phyloP scores from a whole-genome alignment of 2,113 vertebrate genomes.

The Spizaetus ornatus region DNA sequence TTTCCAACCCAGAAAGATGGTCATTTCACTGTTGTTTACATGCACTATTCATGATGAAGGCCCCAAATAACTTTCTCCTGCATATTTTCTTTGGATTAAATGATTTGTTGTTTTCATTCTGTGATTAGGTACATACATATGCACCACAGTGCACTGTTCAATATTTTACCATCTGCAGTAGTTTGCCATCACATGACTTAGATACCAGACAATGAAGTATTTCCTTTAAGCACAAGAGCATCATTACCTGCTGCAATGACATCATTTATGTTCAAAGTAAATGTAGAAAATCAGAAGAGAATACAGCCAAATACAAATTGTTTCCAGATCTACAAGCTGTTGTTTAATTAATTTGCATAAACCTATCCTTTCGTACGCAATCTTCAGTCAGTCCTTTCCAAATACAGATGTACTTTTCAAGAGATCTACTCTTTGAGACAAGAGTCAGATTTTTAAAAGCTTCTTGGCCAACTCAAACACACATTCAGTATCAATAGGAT shows the following conservation, averaged over 20 bases:
- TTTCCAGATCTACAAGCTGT: neutral
- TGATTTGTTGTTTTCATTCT: neutral
- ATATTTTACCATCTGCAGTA: neutral
- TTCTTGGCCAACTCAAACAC: neutral
- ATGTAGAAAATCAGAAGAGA: neutral
- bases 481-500: neutral
- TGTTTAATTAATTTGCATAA: neutral
- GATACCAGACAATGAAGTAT: neutral
- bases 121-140: neutral
- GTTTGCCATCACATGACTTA: neutral
- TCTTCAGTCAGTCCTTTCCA: neutral
- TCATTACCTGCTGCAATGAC: neutral
- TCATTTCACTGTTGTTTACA: neutral
- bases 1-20: neutral
- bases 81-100: neutral
- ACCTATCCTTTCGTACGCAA: neutral
- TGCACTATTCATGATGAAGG: neutral
- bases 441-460: neutral
- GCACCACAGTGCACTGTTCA: neutral
- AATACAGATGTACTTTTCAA: neutral
- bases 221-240: neutral
- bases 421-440: neutral
- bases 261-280: neutral
- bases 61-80: neutral
- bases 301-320: neutral